phyloP scores from a whole-genome alignment of 2,888 invertebrate species.

The Sinhomidia bicolor region DNA sequence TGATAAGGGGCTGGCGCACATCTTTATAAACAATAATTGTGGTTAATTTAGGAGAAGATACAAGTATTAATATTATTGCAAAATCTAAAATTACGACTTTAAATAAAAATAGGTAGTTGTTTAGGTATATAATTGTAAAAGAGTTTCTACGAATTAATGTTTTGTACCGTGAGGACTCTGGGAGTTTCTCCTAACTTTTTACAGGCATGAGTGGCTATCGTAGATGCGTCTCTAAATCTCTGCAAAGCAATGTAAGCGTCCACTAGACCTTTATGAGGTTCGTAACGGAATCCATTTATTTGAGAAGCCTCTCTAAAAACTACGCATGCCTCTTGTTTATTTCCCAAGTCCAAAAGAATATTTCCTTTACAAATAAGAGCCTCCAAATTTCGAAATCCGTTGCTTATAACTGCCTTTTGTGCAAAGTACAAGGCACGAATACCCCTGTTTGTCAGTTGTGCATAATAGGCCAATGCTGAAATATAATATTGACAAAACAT shows the following conservation, averaged over 20 bases:
- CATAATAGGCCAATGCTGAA: constrained; percentile 87
- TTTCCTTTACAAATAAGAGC: constrained; percentile 89
- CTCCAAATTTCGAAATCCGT: constrained; percentile 83
- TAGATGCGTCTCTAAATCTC: constrained; percentile 88
- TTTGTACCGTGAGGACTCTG: constrained; percentile 88
- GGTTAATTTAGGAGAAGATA: no score
- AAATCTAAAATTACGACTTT: background rate
- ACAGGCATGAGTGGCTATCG: constrained; percentile 87
- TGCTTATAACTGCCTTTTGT: constrained; percentile 83
- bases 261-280: constrained; percentile 90
- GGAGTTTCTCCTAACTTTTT: constrained; percentile 88
- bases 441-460: constrained; percentile 86
- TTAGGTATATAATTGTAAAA: no score
- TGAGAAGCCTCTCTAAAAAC: constrained; percentile 87
- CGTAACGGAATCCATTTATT: constrained; percentile 86
- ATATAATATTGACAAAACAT: background rate
- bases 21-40: constrained; percentile 83
- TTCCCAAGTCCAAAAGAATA: constrained; percentile 86
- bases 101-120: background rate
- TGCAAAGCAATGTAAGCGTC: constrained; percentile 88
- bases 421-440: constrained; percentile 88
- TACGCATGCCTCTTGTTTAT: constrained; percentile 86
- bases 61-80: background rate
- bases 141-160: no score
- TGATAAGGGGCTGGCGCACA: constrained; percentile 88